Conservation (phyloP, 2,113 vertebrate species). For the Boulengeromyrus knoepffleri region DNA sequence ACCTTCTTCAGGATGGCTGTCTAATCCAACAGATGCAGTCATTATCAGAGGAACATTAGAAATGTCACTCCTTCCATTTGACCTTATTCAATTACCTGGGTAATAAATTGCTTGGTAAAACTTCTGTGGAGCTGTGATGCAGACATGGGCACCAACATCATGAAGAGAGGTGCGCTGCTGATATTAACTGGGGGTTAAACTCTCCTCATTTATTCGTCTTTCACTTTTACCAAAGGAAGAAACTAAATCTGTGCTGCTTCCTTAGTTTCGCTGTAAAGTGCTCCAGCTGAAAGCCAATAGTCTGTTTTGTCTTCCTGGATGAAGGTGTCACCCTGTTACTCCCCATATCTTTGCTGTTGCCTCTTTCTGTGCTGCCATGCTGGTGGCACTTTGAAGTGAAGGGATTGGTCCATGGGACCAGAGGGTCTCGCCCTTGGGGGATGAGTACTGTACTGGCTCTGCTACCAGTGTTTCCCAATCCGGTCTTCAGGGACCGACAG, state of each 20-base stretch:
- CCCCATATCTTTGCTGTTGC: constrained; percentile 21
- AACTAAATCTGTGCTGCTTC: constrained; percentile 15
- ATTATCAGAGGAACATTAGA: background rate
- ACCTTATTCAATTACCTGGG: background rate
- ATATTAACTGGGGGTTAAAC: background rate
- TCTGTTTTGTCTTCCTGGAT: constrained; percentile 18
- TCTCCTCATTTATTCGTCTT: background rate
- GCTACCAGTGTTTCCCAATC: background rate
- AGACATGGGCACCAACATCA: background rate
- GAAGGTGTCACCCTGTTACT: constrained; percentile 13
- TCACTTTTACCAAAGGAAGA: background rate
- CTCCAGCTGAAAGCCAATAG: constrained; percentile 16
- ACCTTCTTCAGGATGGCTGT: background rate
- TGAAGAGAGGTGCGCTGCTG: background rate
- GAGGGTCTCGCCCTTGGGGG: background rate
- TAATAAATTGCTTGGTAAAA: background rate
- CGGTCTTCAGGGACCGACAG: background rate
- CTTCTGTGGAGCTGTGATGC: background rate
- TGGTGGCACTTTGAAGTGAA: background rate
- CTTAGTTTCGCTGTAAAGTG: constrained; percentile 24
- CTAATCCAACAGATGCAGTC: background rate
- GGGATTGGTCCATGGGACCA: background rate
- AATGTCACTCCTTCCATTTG: background rate
- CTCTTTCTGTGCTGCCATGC: background rate
- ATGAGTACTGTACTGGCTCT: background rate